Percentiles rank a stretch among this genome's conserved stretches.
These are phyloP conservation scores for Netelia virgata DNA, from an alignment of 2,888 invertebrate species.

Conservation along the genomic window DNA sequence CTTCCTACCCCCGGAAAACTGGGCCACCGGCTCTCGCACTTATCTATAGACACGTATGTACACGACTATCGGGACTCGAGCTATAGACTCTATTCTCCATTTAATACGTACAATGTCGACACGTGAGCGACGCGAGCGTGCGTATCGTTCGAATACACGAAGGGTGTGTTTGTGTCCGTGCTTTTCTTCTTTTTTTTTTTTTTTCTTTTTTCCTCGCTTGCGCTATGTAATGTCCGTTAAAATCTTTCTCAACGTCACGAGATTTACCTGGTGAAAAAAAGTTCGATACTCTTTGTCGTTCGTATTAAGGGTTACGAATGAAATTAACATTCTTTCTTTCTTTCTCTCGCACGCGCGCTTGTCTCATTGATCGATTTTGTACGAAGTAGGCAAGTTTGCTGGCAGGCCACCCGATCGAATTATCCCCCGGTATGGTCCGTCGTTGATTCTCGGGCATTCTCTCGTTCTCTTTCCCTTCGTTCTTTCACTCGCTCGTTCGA, in stretches of 20 bases:
- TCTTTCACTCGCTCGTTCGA: slow-evolving; percentile 26
- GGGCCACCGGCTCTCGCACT: slow-evolving; percentile 3
- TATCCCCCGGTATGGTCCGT: slow-evolving; percentile 50
- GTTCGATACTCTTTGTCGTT: slow-evolving; percentile 67
- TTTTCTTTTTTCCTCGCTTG: slow-evolving; percentile 38
- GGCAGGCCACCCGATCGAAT: slow-evolving; percentile 61
- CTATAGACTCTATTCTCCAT: background rate
- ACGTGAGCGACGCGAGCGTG: too few relatives aligned
- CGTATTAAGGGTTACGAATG: slow-evolving; percentile 63
- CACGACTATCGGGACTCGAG: background rate
- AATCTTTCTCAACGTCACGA: slow-evolving; percentile 34
- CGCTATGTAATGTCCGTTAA: slow-evolving; percentile 33
- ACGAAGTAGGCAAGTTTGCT: slow-evolving; percentile 68
- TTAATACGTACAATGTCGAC: too few relatives aligned
- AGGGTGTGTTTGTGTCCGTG: slow-evolving; percentile 1
- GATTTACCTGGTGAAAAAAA: slow-evolving; percentile 39
- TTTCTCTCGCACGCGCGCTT: slow-evolving; percentile 2
- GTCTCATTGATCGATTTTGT: slow-evolving; percentile 46
- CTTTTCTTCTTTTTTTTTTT: slow-evolving; percentile 17
- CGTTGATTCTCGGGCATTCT: slow-evolving; percentile 12
- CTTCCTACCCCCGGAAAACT: slow-evolving; percentile 29
- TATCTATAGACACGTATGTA: slow-evolving; percentile 20
- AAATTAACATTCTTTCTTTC: slow-evolving; percentile 60
- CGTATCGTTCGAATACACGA: background rate
- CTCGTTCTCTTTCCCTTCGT: slow-evolving; percentile 5